Conservation (phyloP, 1,140 invertebrate genomes). For the Drosophila lini region DNA sequence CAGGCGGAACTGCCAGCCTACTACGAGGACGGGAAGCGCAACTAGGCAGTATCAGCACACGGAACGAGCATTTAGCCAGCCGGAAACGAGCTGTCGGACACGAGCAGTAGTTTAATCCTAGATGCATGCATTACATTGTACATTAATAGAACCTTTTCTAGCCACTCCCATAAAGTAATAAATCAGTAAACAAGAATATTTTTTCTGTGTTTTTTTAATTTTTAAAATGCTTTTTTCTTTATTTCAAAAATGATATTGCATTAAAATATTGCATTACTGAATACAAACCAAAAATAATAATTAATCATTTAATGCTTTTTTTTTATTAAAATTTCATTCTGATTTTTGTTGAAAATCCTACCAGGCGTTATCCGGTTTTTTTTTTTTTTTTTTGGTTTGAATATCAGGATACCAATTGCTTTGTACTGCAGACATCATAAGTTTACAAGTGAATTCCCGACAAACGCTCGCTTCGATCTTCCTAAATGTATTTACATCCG, state of each 20-base stretch:
- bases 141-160: conserved; percentile 71
- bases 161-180: conserved; percentile 37
- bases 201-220: not conserved
- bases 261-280: conserved; percentile 5
- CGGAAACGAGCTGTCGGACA: conserved; percentile 33
- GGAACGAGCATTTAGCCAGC: conserved; percentile 56
- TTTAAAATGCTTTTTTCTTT: conserved; percentile 1
- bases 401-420: conserved; percentile 8
- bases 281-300: not conserved
- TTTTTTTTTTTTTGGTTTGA: not conserved
- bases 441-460: not conserved
- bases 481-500: conserved; percentile 5
- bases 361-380: not conserved
- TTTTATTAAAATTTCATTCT: not conserved
- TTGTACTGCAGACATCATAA: conserved; percentile 4
- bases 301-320: not conserved
- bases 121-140: conserved; percentile 66
- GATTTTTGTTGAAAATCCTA: not conserved
- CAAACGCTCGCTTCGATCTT: not conserved
- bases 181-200: conserved; percentile 21
- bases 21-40: conserved; percentile 84
- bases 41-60: conserved; percentile 43
- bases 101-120: conserved; percentile 58
- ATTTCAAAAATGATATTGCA: conserved; percentile 15
- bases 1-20: conserved; percentile 89